These are phyloP conservation scores for Calyptomena viridis DNA, from an alignment of 2,113 vertebrate genomes.

Conservation along the genomic window DNA sequence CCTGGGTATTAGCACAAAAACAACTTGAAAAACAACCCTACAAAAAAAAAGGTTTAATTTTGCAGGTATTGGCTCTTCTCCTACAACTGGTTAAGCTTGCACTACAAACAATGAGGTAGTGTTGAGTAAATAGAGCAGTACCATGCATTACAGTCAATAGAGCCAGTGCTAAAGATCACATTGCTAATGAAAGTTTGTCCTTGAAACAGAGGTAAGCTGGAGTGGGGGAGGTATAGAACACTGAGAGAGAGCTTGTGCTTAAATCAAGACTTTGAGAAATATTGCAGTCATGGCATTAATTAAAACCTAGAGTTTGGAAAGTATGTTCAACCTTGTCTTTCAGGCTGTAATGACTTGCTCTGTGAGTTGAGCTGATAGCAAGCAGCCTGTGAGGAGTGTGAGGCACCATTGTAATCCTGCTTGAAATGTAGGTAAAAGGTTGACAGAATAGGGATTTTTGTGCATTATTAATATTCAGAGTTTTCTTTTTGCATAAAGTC, in stretches of 20 bases:
- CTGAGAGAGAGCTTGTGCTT: not conserved
- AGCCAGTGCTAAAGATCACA: slow-evolving; percentile 79
- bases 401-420: not conserved
- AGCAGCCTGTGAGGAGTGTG: not conserved
- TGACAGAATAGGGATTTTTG: not conserved
- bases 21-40: not conserved
- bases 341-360: not conserved
- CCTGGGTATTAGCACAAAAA: not conserved
- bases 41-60: not conserved
- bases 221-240: not conserved
- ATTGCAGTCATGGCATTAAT: not conserved
- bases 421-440: slow-evolving; percentile 47
- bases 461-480: not conserved
- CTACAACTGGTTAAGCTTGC: slow-evolving; percentile 36
- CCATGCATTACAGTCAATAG: slow-evolving; percentile 65
- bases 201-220: slow-evolving; percentile 40
- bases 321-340: slow-evolving; percentile 19
- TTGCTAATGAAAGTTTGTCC: slow-evolving; percentile 70
- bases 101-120: slow-evolving; percentile 71
- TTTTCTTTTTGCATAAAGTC: not conserved
- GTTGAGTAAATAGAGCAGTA: slow-evolving; percentile 66
- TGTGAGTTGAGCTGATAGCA: slow-evolving; percentile 17
- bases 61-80: not conserved
- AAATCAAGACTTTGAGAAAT: not conserved
- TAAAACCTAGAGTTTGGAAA: not conserved